Percentiles rank a stretch among this genome's conserved stretches.
Conservation (phyloP, 2,797 vertebrate species). For the Valencia hispanica region DNA sequence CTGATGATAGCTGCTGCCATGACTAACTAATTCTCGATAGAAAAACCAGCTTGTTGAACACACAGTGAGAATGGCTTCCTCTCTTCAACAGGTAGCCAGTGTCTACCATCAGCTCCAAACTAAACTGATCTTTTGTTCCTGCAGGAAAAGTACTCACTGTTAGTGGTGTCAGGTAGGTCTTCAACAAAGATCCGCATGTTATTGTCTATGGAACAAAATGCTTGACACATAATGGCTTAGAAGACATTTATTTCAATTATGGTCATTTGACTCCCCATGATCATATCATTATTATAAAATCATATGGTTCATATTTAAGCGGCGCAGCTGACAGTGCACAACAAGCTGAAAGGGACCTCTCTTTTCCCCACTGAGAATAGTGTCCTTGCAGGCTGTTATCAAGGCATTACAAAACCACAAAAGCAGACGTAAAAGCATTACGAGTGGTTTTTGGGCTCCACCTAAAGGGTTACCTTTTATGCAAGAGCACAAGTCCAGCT, state of each 20-base stretch:
- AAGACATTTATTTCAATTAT: conserved; percentile 38
- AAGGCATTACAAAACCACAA: conserved; percentile 47
- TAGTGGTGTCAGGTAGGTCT: conserved; percentile 22
- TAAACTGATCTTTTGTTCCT: conserved; percentile 52
- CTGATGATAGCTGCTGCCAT: conserved; percentile 64
- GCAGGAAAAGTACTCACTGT: conserved; percentile 35
- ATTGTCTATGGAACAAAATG: conserved; percentile 46
- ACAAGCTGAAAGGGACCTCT: conserved; percentile 38
- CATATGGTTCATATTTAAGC: conserved; percentile 53
- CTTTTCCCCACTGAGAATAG: conserved; percentile 35
- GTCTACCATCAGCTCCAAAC: conserved; percentile 34
- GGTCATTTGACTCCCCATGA: conserved; percentile 35
- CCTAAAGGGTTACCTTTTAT: conserved; percentile 25
- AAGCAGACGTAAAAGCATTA: conserved; percentile 32
- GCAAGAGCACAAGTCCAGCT: conserved; percentile 30
- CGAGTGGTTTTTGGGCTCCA: conserved; percentile 27
- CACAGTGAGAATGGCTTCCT: conserved; percentile 50
- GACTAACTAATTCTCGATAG: conserved; percentile 55
- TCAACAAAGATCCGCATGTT: conserved; percentile 33
- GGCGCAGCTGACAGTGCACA: conserved; percentile 29
- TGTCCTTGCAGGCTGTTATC: conserved; percentile 35
- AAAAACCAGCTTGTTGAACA: conserved; percentile 38
- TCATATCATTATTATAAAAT: conserved; percentile 43
- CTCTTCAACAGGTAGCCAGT: conserved; percentile 68
- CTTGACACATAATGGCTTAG: conserved; percentile 34